Conservation (phyloP, 1,140 invertebrate species). For the Dendrolimus punctatus region DNA sequence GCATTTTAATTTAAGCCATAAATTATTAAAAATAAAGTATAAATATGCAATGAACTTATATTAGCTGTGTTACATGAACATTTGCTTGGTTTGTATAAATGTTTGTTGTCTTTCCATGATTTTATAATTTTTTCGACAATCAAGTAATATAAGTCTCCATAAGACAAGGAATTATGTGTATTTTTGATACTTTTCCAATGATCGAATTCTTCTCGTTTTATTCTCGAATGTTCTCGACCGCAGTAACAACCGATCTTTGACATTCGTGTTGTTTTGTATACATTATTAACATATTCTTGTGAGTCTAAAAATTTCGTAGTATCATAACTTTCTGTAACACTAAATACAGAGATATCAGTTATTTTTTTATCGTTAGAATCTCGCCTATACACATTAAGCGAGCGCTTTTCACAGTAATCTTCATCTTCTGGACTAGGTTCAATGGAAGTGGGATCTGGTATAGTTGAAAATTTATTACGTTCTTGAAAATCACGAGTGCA, state of each 20-base stretch:
- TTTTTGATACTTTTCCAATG: slow-evolving; percentile 7
- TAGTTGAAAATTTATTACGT: slow-evolving; percentile 40
- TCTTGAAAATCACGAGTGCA: slow-evolving; percentile 51
- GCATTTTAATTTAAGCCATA: slow-evolving; percentile 6
- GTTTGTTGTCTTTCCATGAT: slow-evolving; percentile 21
- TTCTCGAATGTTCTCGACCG: slow-evolving; percentile 16
- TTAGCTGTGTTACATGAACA: slow-evolving; percentile 28
- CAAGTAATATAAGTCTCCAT: slow-evolving; percentile 40
- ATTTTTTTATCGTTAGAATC: slow-evolving; percentile 15
- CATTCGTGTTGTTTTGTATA: neutral
- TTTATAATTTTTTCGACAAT: slow-evolving; percentile 39
- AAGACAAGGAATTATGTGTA: slow-evolving; percentile 19
- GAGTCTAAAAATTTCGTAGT: neutral
- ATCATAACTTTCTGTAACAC: neutral
- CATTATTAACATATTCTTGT: neutral
- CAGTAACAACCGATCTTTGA: slow-evolving; percentile 16
- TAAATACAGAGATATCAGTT: neutral
- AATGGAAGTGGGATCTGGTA: slow-evolving; percentile 11
- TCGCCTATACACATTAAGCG: slow-evolving; percentile 37
- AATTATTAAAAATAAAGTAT: slow-evolving; percentile 5
- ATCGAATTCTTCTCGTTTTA: slow-evolving; percentile 20
- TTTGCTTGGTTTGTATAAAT: slow-evolving; percentile 11
- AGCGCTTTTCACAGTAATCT: slow-evolving; percentile 57
- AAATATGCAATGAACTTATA: slow-evolving; percentile 8
- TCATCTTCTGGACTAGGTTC: slow-evolving; percentile 25